Evolutionary conservation across 92 coral and sea anemone species (phyloP), one percentile per base, ranked within the genome.

Genomic region (Porites evermanni): DNA sequence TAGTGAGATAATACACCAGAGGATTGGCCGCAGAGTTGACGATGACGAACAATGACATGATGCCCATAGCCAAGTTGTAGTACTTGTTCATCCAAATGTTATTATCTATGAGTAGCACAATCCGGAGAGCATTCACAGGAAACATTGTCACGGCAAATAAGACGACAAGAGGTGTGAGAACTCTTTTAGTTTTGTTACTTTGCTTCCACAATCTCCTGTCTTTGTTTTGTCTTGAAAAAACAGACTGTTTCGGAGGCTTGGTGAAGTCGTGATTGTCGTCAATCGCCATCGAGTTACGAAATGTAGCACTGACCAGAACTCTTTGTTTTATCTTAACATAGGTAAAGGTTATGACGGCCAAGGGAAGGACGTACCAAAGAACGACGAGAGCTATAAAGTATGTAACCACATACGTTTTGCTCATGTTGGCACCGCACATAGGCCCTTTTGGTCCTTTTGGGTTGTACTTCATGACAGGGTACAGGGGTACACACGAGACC

Each of bases 141-240:
- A 88, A 80, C 98, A 94, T 94, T 6, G 94, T 70, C 26, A 90
- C 78, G 2, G 95, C 90, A 26, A 94, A 94, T 11, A 94, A 78
- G n/a, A 94, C 91, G 6, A 89, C 95, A n/a, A 94, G 86, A 53
- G 98, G 98, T 0, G 98, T 92, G 9, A 94, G 91, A 70, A 94
- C 89, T 17, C 92, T 77, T 60, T 74, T 91, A 38, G 98, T 87
- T 79, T 89, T 94, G 73, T 73, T 89, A 86, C 89, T 94, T 76
- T 86, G 92, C 66, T 72, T 87, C 79, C 85, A 84, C 18, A 92
- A 79, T 87, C 76, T 84, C 87, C 38, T 92, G 16, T 26, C 74
- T 52, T 20, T 54, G 58, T 52, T 16, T 54, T 19, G 79, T 58
- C 26, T 23, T 58, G 60, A 23, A 56, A 44, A 0, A 44, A 6